Conservation (phyloP, 2,888 invertebrate genomes). For the Ichneumoninae sp. region DNA sequence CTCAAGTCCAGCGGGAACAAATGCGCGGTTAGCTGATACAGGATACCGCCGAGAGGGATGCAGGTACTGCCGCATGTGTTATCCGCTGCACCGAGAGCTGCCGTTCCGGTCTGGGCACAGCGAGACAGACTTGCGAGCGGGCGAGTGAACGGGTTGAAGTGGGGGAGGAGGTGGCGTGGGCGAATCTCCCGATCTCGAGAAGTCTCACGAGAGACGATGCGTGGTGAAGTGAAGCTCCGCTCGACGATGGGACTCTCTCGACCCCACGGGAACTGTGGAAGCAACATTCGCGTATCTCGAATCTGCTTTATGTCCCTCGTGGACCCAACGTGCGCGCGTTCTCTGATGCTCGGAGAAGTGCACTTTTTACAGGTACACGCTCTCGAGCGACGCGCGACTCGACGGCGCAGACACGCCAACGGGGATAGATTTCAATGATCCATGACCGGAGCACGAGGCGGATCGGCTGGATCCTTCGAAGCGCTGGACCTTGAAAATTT, state of each 20-base stretch:
- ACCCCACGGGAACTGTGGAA: constrained; percentile 79
- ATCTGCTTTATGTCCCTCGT: constrained; percentile 81
- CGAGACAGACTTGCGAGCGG: constrained; percentile 53
- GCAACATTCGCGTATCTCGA: constrained; percentile 78
- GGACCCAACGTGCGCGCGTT: constrained; percentile 69
- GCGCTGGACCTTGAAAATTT: background rate
- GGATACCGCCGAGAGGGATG: constrained; percentile 36
- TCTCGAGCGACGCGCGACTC: constrained; percentile 64
- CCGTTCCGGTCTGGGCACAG: constrained; percentile 44
- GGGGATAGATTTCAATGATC: constrained; percentile 80
- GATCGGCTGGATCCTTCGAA: constrained; percentile 12
- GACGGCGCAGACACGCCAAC: constrained; percentile 59
- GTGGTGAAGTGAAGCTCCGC: constrained; percentile 46
- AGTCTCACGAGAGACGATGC: constrained; percentile 61
- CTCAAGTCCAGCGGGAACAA: constrained; percentile 43
- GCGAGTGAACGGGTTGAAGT: constrained; percentile 62
- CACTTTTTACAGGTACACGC: constrained; percentile 72
- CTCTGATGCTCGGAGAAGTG: constrained; percentile 36
- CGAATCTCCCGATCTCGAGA: constrained; percentile 80
- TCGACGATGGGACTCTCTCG: constrained; percentile 60
- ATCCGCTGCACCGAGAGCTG: constrained; percentile 35
- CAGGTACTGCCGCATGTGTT: constrained; percentile 32
- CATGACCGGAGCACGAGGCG: constrained; percentile 68
- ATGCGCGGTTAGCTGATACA: constrained; percentile 50
- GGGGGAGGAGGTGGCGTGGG: constrained; percentile 73